Evolutionary conservation across 1,140 invertebrate genomes (phyloP).

Genomic region (Leptoteleia sp.): DNA sequence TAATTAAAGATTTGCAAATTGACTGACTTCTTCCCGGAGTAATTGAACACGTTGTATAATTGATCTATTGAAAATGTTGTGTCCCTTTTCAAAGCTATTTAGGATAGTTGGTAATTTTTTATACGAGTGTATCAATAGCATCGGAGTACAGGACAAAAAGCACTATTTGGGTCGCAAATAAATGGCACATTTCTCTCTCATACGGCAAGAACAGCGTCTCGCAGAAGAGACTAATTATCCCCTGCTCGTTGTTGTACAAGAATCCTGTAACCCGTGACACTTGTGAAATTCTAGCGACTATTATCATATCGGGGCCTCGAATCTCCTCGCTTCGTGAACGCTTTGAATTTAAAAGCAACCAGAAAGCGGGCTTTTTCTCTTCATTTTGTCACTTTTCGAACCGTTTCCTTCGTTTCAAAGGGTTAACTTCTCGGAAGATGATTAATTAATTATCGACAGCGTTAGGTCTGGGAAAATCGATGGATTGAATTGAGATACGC

Average conservation of each 20-base stretch:
- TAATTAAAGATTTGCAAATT: too few species aligned
- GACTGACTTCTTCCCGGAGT: too few species aligned
- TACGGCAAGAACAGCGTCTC: constrained; percentile 41
- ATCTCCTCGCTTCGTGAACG: constrained; percentile 59
- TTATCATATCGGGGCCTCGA: constrained; percentile 67
- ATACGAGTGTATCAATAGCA: too few species aligned
- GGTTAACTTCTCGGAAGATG: constrained; percentile 16
- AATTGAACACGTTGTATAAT: too few species aligned
- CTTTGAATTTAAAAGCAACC: constrained; percentile 64
- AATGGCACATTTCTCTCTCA: constrained; percentile 30
- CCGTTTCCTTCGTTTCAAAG: constrained; percentile 16
- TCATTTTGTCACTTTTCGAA: constrained; percentile 19
- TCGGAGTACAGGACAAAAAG: too few species aligned
- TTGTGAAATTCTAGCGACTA: constrained; percentile 69
- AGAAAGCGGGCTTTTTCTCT: constrained; percentile 40
- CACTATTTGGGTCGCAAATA: constrained; percentile 3
- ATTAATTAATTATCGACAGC: constrained; percentile 49
- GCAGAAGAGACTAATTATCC: constrained; percentile 69
- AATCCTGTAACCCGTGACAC: constrained; percentile 66
- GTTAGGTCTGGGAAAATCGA: constrained; percentile 6
- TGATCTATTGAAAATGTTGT: too few species aligned
- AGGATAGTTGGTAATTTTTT: too few species aligned
- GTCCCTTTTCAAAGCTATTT: too few species aligned
- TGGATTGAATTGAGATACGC: constrained; percentile 25
- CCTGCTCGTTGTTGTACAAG: constrained; percentile 54